Evolutionary conservation across 2,888 invertebrate species (phyloP).

Genomic region (Ophioninae sp.): DNA sequence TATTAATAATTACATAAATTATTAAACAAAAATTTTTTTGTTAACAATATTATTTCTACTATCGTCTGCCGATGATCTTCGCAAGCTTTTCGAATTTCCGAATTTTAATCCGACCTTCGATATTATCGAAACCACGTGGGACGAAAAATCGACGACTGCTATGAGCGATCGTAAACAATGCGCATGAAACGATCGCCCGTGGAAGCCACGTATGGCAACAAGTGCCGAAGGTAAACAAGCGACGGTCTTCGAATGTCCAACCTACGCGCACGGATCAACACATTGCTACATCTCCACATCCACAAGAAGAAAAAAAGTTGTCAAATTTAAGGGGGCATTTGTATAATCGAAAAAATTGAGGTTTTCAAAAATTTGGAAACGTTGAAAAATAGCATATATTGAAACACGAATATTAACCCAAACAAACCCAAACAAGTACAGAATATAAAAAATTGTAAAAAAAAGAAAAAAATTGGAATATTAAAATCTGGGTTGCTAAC

Average conservation of each 20-base stretch:
- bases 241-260: constrained; percentile 35
- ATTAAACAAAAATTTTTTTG: too few species aligned
- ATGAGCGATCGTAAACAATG: constrained; percentile 3
- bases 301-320: neutral
- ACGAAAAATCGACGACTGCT: constrained; percentile 21
- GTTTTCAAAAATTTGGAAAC: too few species aligned
- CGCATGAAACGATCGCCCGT: constrained; percentile 21
- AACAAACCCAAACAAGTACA: too few species aligned
- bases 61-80: too few species aligned
- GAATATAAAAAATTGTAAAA: too few species aligned
- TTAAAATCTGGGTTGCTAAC: too few species aligned
- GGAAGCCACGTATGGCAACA: constrained; percentile 54
- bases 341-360: neutral
- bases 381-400: too few species aligned
- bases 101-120: constrained; percentile 12
- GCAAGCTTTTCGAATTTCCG: neutral
- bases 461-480: too few species aligned
- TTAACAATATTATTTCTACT: too few species aligned
- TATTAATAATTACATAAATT: too few species aligned
- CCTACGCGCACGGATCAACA: neutral
- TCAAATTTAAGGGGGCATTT: neutral
- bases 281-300: neutral
- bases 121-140: constrained; percentile 48
- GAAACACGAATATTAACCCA: too few species aligned
- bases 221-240: constrained; percentile 46